Base-by-base conservation (phyloP, 2,113 vertebrate genomes). In the Aplodontia rufa region DNA sequence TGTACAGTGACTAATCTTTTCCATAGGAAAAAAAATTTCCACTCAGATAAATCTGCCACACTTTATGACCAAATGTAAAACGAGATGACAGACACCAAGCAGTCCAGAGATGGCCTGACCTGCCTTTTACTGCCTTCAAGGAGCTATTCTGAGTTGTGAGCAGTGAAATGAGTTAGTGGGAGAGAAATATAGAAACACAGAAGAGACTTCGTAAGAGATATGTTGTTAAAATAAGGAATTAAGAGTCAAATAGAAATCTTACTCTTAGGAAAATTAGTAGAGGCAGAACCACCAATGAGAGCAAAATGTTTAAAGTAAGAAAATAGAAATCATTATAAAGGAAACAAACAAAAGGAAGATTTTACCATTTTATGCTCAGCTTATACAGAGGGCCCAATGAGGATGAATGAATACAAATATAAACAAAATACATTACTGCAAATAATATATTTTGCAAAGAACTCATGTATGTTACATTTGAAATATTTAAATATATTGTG, bases 51-150 rank as follows among this genome's bases (percentile, higher is more conserved):
- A 91, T 96, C 91, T 94, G 28, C 47, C 85, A 72, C 22, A 14
- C 26, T 96, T 95, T 78, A 93, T 80, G 82, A 95, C 62, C 58
- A 82, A 97, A 96, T 93, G 76, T 87, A 95, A 85, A 81, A 60
- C 83, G 49, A 14, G 32, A 37, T 86, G 51, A 58, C 76, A 74
- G 87, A 96, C 79, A 45, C 22, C 2, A 7, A 86, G 32, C 40
- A 49, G 22, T 26, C 64, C 28, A 45, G 74, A 96, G 49, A 60
- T 5, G 1, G 20, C 24, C 62, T 83, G 90, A 22, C n/a, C 62
- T 91, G 85, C 14, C n/a, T 40, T 71, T 75, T 10, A 75, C 19
- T 68, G 68, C 81, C 28, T 86, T 80, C 60, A 30, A 35, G 60
- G 19, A 94, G 58, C 81, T 81, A 94, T 1, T 69, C 35, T 49